Base-by-base conservation (phyloP, 2,113 vertebrate genomes). In the Ictalurus furcatus region DNA sequence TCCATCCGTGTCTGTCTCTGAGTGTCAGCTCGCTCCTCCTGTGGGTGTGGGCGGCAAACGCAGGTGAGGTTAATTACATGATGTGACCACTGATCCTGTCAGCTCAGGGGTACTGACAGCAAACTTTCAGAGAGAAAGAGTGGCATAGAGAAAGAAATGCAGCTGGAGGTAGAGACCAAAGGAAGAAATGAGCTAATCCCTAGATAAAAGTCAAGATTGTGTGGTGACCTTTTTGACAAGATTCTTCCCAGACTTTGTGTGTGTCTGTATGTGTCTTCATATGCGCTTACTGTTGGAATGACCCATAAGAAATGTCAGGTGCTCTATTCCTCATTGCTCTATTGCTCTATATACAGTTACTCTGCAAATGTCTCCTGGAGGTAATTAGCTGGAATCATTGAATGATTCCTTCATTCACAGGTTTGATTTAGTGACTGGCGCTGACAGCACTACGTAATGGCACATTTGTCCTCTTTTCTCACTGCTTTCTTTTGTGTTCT, bases 1-100 rank as follows among this genome's bases (percentile, higher is more conserved):
- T 56, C 37, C 78, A 14, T 81, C 84, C 5, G 14, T 28, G 9
- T 85, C 37, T 58, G 28, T 76, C 44, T 63, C 23, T 52, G 5
- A 63, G 67, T 61, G 52, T 56, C 23, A 73, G 56, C 17, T 73
- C 54, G 25, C 11, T 17, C 23, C 30, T 28, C 56, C 78, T 40
- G 63, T 74, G 28, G 12, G 17, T 23, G 14, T 23, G 37, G 59
- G 19, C 8, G 63, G 44, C 65, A 89, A 63, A 87, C 67, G 56
- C 61, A 81, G n/a, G 83, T 65, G 78, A 85, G 89, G 85, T 90
- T 90, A 92, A 92, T 85, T 88, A 73, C 81, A 76, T 85, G 82
- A 88, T 67, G 79, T 65, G 84, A 89, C 82, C 78, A 81, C 16
- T 76, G 73, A 74, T 90, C 52, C 74, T 86, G 63, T 52, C 63